Percentiles rank a stretch among this genome's conserved stretches.
Evolutionary conservation across 2,113 vertebrate species (phyloP).

Genomic region (Pogona vitticeps): DNA sequence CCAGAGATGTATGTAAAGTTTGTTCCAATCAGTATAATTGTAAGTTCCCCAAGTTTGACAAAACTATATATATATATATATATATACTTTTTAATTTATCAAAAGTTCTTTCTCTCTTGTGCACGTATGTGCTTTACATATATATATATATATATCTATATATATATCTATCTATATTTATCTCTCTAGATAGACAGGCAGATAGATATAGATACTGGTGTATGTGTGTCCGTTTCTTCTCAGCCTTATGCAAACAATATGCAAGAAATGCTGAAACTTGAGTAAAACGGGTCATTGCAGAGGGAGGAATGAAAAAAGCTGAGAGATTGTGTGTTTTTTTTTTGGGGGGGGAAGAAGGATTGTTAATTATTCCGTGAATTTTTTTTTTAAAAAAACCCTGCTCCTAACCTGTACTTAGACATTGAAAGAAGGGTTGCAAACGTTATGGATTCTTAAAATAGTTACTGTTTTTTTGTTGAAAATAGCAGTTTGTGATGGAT

Average conservation of each 20-base stretch:
- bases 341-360: conserved; percentile 44
- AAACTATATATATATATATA: conserved; percentile 57
- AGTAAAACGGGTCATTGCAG: conserved; percentile 77
- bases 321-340: conserved; percentile 73
- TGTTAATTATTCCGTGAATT: conserved; percentile 71
- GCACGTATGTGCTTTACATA: neutral
- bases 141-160: neutral
- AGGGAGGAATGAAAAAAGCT: conserved; percentile 73
- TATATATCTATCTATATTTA: neutral
- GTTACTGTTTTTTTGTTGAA: conserved; percentile 74
- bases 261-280: conserved; percentile 78
- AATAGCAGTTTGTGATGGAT: conserved; percentile 72
- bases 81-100: conserved; percentile 71
- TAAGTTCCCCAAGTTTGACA: conserved; percentile 73
- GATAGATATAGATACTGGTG: neutral
- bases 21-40: conserved; percentile 77
- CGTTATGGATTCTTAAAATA: conserved; percentile 75
- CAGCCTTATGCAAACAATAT: conserved; percentile 82
- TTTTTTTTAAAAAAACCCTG: conserved; percentile 46
- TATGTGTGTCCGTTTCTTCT: conserved; percentile 72
- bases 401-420: conserved; percentile 71
- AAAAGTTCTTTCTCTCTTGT: conserved; percentile 70
- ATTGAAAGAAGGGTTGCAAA: conserved; percentile 73
- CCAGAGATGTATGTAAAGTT: conserved; percentile 78
- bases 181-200: no score